These are phyloP conservation scores for Cathartes aura DNA, from an alignment of 2,113 vertebrate species.

Conservation along the genomic window DNA sequence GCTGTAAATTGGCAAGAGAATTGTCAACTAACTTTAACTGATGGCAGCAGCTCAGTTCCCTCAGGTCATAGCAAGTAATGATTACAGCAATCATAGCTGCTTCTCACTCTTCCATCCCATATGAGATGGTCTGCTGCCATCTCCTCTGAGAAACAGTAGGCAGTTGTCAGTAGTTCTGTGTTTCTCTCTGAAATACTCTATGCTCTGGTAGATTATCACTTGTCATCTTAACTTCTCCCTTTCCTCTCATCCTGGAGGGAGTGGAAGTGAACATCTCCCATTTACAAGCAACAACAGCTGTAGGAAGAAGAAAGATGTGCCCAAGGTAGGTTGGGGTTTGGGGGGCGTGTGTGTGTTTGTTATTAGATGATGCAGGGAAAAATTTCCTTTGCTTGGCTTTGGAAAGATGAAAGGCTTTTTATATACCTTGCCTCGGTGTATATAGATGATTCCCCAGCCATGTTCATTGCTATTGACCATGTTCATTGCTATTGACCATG, in stretches of 20 bases:
- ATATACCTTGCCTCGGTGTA: fast-evolving
- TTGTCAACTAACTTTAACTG: neutral
- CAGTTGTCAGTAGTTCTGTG: neutral
- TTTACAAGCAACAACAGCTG: neutral
- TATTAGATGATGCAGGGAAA: neutral
- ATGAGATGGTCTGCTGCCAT: neutral
- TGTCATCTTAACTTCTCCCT: neutral
- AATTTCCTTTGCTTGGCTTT: neutral
- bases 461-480: fast-evolving
- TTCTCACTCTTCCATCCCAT: neutral
- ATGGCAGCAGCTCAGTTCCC: neutral
- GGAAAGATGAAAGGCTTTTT: neutral
- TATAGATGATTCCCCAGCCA: neutral
- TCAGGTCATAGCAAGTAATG: neutral
- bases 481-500: neutral
- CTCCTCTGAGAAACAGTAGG: neutral
- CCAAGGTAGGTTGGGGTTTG: neutral
- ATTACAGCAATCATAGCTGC: neutral
- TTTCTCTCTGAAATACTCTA: neutral
- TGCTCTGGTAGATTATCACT: neutral
- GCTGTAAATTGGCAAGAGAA: neutral
- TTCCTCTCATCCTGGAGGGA: fast-evolving
- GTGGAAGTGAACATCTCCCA: neutral
- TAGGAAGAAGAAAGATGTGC: neutral
- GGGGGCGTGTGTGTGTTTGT: neutral